phyloP scores from a whole-genome alignment of 2,113 vertebrate species.

The Empidonax alnorum region DNA sequence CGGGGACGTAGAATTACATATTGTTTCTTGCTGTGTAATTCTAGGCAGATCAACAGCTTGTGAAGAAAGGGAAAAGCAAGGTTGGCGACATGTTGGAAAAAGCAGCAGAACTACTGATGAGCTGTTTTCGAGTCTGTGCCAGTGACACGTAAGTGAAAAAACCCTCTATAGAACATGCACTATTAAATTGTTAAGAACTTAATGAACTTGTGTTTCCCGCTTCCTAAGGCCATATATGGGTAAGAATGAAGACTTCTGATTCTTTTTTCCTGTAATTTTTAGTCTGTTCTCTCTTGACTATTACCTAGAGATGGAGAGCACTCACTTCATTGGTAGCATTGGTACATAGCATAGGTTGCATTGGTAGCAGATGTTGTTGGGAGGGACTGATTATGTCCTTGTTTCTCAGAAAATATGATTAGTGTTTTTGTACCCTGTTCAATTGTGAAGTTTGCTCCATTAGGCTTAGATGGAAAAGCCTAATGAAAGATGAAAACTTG shows the following conservation, averaged over 20 bases:
- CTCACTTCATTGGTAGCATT: background rate
- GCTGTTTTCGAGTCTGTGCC: conserved; percentile 96
- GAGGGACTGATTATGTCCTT: background rate
- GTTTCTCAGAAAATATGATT: background rate
- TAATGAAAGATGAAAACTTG: background rate
- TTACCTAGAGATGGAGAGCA: background rate
- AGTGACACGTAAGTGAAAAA: conserved; percentile 90
- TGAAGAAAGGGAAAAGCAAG: conserved; percentile 91
- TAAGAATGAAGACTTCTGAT: background rate
- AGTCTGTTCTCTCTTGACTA: background rate
- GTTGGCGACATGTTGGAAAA: conserved; percentile 95
- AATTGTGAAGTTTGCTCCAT: background rate
- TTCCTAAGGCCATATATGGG: background rate
- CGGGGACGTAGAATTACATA: background rate
- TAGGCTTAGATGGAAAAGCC: background rate
- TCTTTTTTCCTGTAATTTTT: background rate
- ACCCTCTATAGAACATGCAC: background rate
- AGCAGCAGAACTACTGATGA: conserved; percentile 94
- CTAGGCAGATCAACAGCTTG: conserved; percentile 93
- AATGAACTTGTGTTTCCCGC: background rate
- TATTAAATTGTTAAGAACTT: background rate
- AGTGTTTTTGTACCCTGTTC: background rate
- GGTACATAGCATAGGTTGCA: background rate
- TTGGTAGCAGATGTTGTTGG: background rate
- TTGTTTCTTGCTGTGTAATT: background rate